Evolutionary conservation across 2,888 invertebrate species (phyloP).

Genomic region (Lycophotia porphyrea): DNA sequence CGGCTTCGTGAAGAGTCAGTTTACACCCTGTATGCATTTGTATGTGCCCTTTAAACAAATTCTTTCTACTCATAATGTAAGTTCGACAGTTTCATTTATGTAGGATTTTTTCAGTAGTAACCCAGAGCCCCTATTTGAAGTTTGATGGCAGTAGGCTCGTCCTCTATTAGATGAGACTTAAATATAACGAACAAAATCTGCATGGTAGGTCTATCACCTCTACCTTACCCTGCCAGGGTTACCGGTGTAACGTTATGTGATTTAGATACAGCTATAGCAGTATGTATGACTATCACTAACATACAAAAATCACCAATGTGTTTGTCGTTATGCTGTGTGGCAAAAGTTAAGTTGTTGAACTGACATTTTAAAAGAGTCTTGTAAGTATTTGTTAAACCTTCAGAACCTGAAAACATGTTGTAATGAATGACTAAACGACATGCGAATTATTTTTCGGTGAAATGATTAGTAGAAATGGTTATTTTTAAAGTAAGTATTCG

Average conservation of each 20-base stretch:
- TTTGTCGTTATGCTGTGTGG: background rate
- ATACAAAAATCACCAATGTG: background rate
- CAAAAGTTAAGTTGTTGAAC: background rate
- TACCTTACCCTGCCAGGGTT: background rate
- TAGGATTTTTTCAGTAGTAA: background rate
- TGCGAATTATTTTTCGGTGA: slow-evolving; percentile 1
- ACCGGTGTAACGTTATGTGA: background rate
- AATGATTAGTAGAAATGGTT: slow-evolving; percentile 23
- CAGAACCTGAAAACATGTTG: background rate
- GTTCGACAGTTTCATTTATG: background rate
- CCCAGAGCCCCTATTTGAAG: too few species aligned
- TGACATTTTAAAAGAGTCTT: background rate
- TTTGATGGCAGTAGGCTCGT: background rate
- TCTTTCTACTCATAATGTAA: background rate
- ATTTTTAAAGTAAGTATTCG: slow-evolving; percentile 34
- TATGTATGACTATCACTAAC: background rate
- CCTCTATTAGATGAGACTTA: background rate
- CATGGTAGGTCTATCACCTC: background rate
- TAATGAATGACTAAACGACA: slow-evolving; percentile 4
- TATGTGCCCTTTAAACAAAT: background rate
- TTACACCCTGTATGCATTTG: background rate
- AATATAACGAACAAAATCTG: background rate
- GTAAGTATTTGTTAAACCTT: background rate
- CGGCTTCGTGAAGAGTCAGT: too few species aligned
- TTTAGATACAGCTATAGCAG: background rate